phyloP scores from a whole-genome alignment of 2,113 vertebrate genomes.

The Mixornis gularis region DNA sequence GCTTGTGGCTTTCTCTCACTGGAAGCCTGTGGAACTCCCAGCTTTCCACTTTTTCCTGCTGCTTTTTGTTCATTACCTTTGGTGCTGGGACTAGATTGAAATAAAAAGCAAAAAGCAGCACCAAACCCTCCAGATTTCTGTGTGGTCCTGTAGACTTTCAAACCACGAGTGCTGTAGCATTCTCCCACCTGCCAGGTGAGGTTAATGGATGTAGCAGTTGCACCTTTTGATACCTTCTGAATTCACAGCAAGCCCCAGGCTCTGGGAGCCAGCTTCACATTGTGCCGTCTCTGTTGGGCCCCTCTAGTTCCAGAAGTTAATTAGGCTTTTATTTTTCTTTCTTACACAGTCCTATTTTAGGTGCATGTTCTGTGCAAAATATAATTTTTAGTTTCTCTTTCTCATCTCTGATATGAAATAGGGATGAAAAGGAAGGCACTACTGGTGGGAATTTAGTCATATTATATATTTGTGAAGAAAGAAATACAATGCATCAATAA shows the following conservation, averaged over 20 bases:
- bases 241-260: background rate
- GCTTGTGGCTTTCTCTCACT: background rate
- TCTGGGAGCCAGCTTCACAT: background rate
- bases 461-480: background rate
- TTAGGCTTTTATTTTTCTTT: background rate
- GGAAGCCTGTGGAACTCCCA: background rate
- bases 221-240: background rate
- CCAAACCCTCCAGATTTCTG: background rate
- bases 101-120: background rate
- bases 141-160: background rate
- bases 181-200: background rate
- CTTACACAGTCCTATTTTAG: background rate
- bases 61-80: background rate
- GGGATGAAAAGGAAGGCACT: background rate
- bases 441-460: background rate
- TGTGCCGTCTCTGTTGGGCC: background rate
- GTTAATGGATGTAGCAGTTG: background rate
- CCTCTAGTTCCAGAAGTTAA: background rate
- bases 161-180: accelerated
- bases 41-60: background rate
- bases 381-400: background rate
- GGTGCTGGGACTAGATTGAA: background rate
- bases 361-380: background rate
- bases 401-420: background rate
- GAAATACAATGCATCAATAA: accelerated